Percentiles rank a stretch among this genome's conserved stretches.
phyloP scores from a whole-genome alignment of 2,797 vertebrate species.

The Calcarius lapponicus region DNA sequence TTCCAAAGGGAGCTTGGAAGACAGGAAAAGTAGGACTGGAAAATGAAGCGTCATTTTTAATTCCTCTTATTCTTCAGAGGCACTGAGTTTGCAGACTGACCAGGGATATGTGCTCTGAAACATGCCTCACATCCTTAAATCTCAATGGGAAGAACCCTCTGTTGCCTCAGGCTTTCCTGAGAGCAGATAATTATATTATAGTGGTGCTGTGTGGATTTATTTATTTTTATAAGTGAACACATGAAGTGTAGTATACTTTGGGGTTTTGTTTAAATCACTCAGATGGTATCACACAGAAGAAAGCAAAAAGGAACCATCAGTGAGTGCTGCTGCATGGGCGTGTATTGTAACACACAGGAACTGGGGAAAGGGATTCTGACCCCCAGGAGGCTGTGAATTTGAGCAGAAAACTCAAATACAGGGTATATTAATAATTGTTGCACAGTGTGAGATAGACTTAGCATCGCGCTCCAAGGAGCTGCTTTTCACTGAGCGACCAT shows the following conservation, averaged over 20 bases:
- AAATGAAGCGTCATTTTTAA: not conserved
- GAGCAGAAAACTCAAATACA: not conserved
- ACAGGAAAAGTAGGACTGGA: not conserved
- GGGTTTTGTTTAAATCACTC: not conserved
- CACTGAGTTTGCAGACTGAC: not conserved
- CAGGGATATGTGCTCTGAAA: not conserved
- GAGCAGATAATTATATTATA: not conserved
- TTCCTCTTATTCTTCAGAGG: not conserved
- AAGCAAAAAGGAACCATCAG: not conserved
- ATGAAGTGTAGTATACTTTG: not conserved
- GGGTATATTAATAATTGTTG: not conserved
- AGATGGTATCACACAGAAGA: not conserved
- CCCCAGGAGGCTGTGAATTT: not conserved
- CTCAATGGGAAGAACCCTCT: not conserved
- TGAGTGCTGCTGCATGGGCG: not conserved
- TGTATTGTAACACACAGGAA: rapidly evolving
- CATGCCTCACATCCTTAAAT: not conserved
- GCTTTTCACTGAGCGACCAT: not conserved
- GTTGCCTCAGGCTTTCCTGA: not conserved
- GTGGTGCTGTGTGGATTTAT: not conserved
- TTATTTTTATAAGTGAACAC: not conserved
- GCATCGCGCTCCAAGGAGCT: not conserved
- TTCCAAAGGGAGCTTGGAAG: not conserved
- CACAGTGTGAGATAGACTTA: not conserved
- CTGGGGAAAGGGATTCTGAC: not conserved